Base-by-base conservation (phyloP, 1,140 invertebrate species). In the Danaus melanippus region DNA sequence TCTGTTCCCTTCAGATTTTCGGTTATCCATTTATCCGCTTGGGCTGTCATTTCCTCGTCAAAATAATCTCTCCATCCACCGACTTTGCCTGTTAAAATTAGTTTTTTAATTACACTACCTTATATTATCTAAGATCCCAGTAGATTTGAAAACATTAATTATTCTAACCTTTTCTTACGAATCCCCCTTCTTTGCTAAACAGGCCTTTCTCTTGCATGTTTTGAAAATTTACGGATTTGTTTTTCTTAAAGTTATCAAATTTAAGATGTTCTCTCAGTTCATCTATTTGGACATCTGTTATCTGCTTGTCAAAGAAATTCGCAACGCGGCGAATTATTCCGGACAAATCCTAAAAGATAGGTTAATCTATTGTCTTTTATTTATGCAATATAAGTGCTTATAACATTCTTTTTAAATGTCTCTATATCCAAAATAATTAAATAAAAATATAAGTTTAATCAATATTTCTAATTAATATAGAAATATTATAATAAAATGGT, bases 61-160 rank as follows among this genome's bases (percentile, higher is more conserved):
- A 92, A 92, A 50, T 89, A 81, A 41, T 89, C 87, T 43, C 87
- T 87, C 90, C 91, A 92, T 42, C 87, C 85, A 10, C 89, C 91
- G 50, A 74, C 86, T 65, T 87, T 78, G 17, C 91, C 89, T 79
- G 53, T 11, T 50, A 55, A 42, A 39, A 6, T 12, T 9, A 50
- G 42, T 51, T 42, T 42, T 50, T 50, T 8, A 10, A 5, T 32
- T 32, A 32, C 2, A 3, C 21, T 32, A 32, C 21, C 21, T 32
- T 32, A 32, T 32, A 32, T 32, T 32, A 3, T 32, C 6, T 32
- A 7, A 32, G 7, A 3, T 32, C 6, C 21, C 21, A 32, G 21
- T 32, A n/a, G 42, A 10, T 10, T 44, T n/a, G 9, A 44, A 4
- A 44, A 44, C 10, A 44, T n/a, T 10, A 7, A 12, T 44, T 12